Percentiles rank a stretch among this genome's conserved stretches.
phyloP scores from a whole-genome alignment of 1,140 invertebrate species.

The Bombus haemorrhoidalis region DNA sequence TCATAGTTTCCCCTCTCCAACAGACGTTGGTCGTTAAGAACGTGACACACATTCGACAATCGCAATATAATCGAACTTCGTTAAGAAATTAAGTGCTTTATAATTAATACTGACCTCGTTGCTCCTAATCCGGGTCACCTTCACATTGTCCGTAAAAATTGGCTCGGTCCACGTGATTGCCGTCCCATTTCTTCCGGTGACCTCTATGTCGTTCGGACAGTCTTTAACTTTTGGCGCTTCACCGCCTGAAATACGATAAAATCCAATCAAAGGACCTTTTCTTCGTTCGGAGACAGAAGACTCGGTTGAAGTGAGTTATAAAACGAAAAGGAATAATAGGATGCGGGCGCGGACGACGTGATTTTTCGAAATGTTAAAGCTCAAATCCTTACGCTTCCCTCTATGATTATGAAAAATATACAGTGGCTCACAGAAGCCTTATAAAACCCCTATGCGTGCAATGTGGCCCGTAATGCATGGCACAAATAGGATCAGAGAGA shows the following conservation, averaged over 20 bases:
- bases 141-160: slow-evolving; percentile 84
- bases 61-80: background rate
- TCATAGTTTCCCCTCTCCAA: background rate
- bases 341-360: background rate
- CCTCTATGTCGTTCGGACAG: slow-evolving; percentile 79
- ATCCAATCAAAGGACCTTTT: background rate
- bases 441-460: too few species aligned
- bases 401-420: background rate
- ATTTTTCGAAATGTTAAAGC: background rate
- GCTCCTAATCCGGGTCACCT: slow-evolving; percentile 80
- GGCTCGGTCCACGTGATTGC: slow-evolving; percentile 84
- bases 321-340: background rate
- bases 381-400: background rate
- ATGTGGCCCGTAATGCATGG: too few species aligned
- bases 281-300: background rate
- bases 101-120: slow-evolving; percentile 79
- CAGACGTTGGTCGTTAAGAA: background rate
- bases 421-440: too few species aligned
- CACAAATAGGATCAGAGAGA: too few species aligned
- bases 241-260: slow-evolving; percentile 73
- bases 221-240: slow-evolving; percentile 79
- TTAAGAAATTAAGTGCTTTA: slow-evolving; percentile 1
- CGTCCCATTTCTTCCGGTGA: slow-evolving; percentile 75
- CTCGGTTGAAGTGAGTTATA: background rate
- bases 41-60: slow-evolving; percentile 5